phyloP scores from a whole-genome alignment of 2,113 vertebrate genomes.

The Clinocottus analis region DNA sequence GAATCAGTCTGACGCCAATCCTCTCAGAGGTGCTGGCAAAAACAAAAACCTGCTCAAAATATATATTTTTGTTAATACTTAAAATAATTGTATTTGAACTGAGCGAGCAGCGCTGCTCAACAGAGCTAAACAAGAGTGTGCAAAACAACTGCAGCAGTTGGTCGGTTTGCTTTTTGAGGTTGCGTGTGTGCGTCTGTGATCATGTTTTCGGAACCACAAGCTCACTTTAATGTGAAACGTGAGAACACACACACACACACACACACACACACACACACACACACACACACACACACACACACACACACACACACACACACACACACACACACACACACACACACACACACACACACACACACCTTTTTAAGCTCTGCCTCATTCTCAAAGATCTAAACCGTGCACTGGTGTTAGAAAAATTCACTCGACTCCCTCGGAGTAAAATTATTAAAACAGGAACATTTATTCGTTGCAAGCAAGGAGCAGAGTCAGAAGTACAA shows the following conservation, averaged over 20 bases:
- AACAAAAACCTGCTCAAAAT: background rate
- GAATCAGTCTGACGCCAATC: no score
- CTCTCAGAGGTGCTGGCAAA: no score
- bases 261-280: background rate
- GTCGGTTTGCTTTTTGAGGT: background rate
- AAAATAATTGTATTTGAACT: no score
- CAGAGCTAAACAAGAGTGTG: background rate
- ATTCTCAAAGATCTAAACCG: background rate
- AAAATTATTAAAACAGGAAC: no score
- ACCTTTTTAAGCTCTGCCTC: background rate
- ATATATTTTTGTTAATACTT: background rate
- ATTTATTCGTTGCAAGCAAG: no score
- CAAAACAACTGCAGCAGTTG: background rate
- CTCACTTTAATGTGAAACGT: background rate
- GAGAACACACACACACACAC: background rate
- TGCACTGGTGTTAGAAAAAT: no score
- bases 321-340: no score
- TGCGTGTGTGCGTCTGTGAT: conserved; percentile 3
- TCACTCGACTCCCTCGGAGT: no score
- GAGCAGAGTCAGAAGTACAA: no score
- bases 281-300: background rate
- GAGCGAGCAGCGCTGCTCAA: background rate
- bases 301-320: no score
- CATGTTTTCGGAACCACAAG: conserved; percentile 5
- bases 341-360: no score